Evolutionary conservation across 1,140 invertebrate species (phyloP), one percentile per base, ranked within the genome.

Genomic region (Nixonia krombeini): DNA sequence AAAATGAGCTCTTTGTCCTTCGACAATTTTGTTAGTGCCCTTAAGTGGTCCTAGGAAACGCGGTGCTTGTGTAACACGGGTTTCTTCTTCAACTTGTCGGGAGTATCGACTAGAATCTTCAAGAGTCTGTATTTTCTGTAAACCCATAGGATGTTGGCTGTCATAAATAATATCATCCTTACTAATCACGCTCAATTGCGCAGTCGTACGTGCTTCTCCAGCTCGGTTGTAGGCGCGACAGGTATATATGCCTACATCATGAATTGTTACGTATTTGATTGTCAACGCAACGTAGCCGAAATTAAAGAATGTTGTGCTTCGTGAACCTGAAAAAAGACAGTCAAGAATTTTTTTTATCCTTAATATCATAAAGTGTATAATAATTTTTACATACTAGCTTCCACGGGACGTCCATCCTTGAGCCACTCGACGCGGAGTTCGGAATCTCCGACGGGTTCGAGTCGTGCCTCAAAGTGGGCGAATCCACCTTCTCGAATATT

Each of bases 201-300:
- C 96, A 17, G 89, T 90, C n/a, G 95, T 97, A 7, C 89, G 89
- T 18, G 95, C 95, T 83, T 95, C 92, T 0, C 97, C 97, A 51
- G 94, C 89, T 47, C 90, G 89, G 75, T 97, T 98, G 64, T 89
- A 94, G 4, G 96, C 96, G 46, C 91, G 87, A 79, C 96, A 97
- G 12, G 94, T 96, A 74, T 98, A 98, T 58, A 91, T 90, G 17
- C 98, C 98, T 42, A 93, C 91, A 86, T 99, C 97, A 57, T 94
- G 91, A 18, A 93, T 87, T 8, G 93, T 94, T 6, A 98, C 92
- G 63, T 94, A 93, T 78, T 98, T 96, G 52, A 99, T 96, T 9
- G 96, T 98, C 38, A 99, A 82, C 0, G 97, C 97, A 57, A 98
- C 95, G 76, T 97, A 97, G 37, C 96, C 96, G 81, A 98, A 98